phyloP scores from a whole-genome alignment of 2,888 invertebrate species.

The Drosophila mayaguana region DNA sequence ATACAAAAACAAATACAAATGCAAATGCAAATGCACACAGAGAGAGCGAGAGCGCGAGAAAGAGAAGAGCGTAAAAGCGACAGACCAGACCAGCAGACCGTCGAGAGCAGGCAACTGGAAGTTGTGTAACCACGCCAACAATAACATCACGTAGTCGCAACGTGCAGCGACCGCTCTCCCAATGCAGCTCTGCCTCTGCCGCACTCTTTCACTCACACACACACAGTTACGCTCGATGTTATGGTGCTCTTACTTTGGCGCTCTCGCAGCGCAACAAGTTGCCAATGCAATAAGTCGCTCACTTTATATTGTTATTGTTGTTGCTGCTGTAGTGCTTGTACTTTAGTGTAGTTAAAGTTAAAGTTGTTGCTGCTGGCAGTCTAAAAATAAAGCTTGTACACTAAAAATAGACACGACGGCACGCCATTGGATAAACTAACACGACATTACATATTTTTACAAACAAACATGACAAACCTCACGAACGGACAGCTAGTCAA shows the following conservation, averaged over 20 bases:
- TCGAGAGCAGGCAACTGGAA: constrained; percentile 43
- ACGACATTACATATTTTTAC: constrained; percentile 72
- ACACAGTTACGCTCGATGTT: not conserved
- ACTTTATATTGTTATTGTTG: constrained; percentile 22
- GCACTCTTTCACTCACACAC: constrained; percentile 17
- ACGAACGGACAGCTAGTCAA: constrained; percentile 19
- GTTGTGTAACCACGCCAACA: constrained; percentile 68
- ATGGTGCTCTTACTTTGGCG: constrained; percentile 17
- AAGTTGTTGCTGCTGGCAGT: constrained; percentile 46
- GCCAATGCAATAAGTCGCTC: constrained; percentile 53
- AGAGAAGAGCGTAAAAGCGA: not conserved
- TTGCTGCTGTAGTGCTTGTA: constrained; percentile 46
- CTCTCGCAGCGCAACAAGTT: constrained; percentile 66
- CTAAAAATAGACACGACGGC: constrained; percentile 75
- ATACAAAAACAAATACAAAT: constrained; percentile 41
- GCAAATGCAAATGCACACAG: constrained; percentile 39
- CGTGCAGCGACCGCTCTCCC: constrained; percentile 50
- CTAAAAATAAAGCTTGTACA: constrained; percentile 69
- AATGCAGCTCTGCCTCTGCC: constrained; percentile 27
- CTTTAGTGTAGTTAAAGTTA: constrained; percentile 61
- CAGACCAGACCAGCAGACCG: constrained; percentile 14
- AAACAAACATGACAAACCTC: constrained; percentile 64
- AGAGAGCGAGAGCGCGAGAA: constrained; percentile 26
- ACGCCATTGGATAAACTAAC: constrained; percentile 70
- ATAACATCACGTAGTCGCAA: constrained; percentile 74